Conservation (phyloP, 2,797 vertebrate species). For the Gallinago nigripennis region DNA sequence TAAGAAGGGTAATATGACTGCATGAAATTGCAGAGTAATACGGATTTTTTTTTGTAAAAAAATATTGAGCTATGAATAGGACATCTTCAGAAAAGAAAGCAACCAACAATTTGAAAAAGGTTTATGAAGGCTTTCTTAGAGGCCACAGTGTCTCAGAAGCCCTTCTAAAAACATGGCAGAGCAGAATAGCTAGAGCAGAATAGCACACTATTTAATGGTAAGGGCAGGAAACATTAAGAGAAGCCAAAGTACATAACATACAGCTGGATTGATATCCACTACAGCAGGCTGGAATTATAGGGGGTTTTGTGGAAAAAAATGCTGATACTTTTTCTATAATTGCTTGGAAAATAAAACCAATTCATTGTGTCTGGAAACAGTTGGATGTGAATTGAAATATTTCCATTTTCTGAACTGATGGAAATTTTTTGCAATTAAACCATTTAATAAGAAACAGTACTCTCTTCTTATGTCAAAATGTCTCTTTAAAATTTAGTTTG, state of each 20-base stretch:
- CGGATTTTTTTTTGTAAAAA: neutral
- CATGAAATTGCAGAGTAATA: neutral
- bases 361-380: neutral
- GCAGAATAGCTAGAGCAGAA: neutral
- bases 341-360: neutral
- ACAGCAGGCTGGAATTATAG: neutral
- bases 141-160: neutral
- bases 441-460: neutral
- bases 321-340: neutral
- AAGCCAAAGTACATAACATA: neutral
- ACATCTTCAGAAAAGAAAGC: neutral
- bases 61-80: neutral
- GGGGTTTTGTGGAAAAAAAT: neutral
- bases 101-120: neutral
- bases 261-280: accelerated
- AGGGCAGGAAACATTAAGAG: neutral
- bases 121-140: neutral
- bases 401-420: neutral
- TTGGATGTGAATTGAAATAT: neutral
- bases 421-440: neutral
- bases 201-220: neutral
- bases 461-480: neutral
- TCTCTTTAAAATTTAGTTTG: neutral
- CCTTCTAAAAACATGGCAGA: neutral
- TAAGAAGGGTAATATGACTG: neutral